Conservation (phyloP, 2,888 invertebrate species). For the Mantis religiosa region DNA sequence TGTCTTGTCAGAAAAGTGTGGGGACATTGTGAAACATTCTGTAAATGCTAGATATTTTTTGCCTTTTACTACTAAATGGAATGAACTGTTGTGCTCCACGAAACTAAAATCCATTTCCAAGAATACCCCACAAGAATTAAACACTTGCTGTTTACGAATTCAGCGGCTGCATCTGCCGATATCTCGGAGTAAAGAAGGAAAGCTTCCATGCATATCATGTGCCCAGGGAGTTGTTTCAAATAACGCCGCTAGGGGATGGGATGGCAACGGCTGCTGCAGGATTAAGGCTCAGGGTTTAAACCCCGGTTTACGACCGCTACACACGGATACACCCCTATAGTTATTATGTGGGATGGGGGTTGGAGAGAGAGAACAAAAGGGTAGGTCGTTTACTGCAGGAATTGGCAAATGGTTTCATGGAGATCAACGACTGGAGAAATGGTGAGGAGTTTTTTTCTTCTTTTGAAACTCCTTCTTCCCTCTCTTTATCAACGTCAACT, state of each 20-base stretch:
- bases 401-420: constrained; percentile 1
- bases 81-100: too few relatives aligned
- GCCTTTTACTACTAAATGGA: too few relatives aligned
- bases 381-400: background rate
- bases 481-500: too few relatives aligned
- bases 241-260: background rate
- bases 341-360: background rate
- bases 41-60: too few relatives aligned
- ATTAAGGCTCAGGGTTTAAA: constrained; percentile 15
- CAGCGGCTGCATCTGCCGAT: background rate
- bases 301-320: constrained; percentile 14
- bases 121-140: background rate
- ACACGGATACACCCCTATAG: background rate
- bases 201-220: background rate
- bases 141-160: background rate
- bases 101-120: background rate
- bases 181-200: background rate
- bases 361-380: background rate
- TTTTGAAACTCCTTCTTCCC: too few relatives aligned
- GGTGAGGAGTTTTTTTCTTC: background rate
- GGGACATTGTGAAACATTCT: too few relatives aligned
- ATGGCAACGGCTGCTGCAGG: background rate
- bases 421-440: constrained; percentile 8
- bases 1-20: too few relatives aligned
- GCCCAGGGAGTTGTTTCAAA: background rate